Percentiles rank a stretch among this genome's conserved stretches.
Evolutionary conservation across 1,140 invertebrate genomes (phyloP).

Genomic region (Calephelis virginiensis): DNA sequence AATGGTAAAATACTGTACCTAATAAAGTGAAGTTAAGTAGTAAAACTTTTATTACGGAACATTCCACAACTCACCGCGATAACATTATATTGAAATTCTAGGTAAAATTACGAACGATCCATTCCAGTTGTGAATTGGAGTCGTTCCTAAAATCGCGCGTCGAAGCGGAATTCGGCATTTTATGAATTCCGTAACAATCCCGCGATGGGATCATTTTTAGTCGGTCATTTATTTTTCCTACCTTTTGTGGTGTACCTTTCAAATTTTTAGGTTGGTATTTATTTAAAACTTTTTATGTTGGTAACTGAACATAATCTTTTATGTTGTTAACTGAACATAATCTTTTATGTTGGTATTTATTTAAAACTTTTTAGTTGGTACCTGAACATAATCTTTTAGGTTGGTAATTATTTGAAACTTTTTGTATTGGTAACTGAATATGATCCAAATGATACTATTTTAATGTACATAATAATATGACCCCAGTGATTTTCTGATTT

Average conservation of each 20-base stretch:
- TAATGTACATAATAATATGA: too few relatives aligned
- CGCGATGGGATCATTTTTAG: neutral
- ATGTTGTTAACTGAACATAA: too few relatives aligned
- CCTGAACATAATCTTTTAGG: too few relatives aligned
- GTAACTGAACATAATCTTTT: too few relatives aligned
- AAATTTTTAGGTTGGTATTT: neutral
- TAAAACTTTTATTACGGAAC: neutral
- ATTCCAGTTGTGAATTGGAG: constrained; percentile 10
- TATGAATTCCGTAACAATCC: constrained; percentile 9
- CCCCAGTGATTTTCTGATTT: too few relatives aligned
- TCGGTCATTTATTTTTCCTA: neutral
- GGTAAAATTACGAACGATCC: constrained; percentile 17
- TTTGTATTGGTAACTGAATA: too few relatives aligned
- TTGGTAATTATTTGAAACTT: too few relatives aligned
- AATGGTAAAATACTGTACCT: neutral
- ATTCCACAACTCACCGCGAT: neutral
- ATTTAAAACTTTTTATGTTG: too few relatives aligned
- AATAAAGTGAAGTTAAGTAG: neutral
- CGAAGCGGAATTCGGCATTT: neutral
- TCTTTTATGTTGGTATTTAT: too few relatives aligned
- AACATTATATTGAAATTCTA: constrained; percentile 12
- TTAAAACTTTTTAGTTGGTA: too few relatives aligned
- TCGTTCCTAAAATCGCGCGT: constrained; percentile 9
- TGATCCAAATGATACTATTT: too few relatives aligned
- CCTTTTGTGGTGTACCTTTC: neutral